phyloP scores from a whole-genome alignment of 2,888 invertebrate genomes.

The Caradrina clavipalpis region DNA sequence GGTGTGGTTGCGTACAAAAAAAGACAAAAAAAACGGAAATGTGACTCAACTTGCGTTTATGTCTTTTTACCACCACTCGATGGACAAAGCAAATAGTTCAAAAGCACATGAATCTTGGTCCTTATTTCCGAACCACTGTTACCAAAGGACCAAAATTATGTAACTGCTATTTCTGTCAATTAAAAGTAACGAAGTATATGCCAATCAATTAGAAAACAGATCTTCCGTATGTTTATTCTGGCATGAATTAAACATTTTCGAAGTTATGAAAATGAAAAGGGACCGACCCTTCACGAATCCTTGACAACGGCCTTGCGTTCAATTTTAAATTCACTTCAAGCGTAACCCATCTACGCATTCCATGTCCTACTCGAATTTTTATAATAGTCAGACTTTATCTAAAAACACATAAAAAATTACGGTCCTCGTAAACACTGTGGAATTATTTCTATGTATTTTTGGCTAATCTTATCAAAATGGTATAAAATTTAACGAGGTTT shows the following conservation, averaged over 20 bases:
- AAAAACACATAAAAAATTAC: conserved; percentile 47
- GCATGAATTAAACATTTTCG: not conserved
- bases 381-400: conserved; percentile 26
- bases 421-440: conserved; percentile 52
- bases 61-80: too few relatives aligned
- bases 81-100: too few relatives aligned
- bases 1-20: too few relatives aligned
- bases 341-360: conserved; percentile 33
- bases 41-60: too few relatives aligned
- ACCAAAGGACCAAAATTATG: not conserved
- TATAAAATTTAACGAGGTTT: conserved; percentile 47
- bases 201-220: conserved; percentile 13
- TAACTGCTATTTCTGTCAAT: conserved; percentile 1
- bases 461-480: conserved; percentile 56
- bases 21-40: too few relatives aligned
- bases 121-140: not conserved
- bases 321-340: conserved; percentile 19
- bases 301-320: conserved; percentile 33
- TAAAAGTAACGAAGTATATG: not conserved
- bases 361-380: conserved; percentile 20
- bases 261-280: conserved; percentile 7
- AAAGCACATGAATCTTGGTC: not conserved
- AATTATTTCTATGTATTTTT: conserved; percentile 56
- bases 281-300: conserved; percentile 13
- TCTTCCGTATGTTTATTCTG: not conserved